Evolutionary conservation across 2,113 vertebrate species (phyloP), one percentile per base, ranked within the genome.

Genomic region (Phylloscopus trochiloides): DNA sequence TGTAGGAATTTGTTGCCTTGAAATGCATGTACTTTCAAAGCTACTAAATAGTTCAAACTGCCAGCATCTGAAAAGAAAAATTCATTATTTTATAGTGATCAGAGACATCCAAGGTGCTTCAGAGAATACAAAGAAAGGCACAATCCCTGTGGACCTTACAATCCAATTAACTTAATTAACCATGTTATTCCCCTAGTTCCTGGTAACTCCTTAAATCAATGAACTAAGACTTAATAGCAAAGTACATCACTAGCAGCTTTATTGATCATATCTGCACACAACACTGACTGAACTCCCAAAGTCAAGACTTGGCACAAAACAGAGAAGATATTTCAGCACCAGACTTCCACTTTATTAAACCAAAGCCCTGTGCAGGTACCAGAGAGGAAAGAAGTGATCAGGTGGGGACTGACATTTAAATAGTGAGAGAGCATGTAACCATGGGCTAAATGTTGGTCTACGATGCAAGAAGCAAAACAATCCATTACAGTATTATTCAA

Each of bases 151-250:
- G 84, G 82, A 90, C 48, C 48, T 81, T 68, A 71, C 68, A 93
- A 88, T 74, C 65, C 65, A 94, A 95, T 93, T 92, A 93, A 96
- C 28, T 96, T 93, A 97, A 94, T 96, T 97, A 97, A 96, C 92
- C 90, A 88, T 50, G 68, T 84, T 93, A 90, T 88, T 93, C 91
- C 79, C 88, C 52, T 72, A 71, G 85, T 72, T 96, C 61, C 61
- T 45, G 72, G 85, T 86, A 88, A 81, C 79, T 96, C 90, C 68
- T 90, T 95, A 90, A 93, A 91, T 94, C 96, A 92, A 93, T 88
- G 72, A 93, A 72, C 43, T 68, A 80, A 74, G 68, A 92, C 88
- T 96, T 90, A 67, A 77, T 20, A 55, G 79, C 32, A 54, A 94
- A 94, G 93, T 68, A 93, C 48, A 29, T 77, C 89, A 92, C 79